Percentiles rank a stretch among this genome's conserved stretches.
These are phyloP conservation scores for Coranthus polyacanthus DNA, from an alignment of 2,797 vertebrate genomes.

Conservation along the genomic window DNA sequence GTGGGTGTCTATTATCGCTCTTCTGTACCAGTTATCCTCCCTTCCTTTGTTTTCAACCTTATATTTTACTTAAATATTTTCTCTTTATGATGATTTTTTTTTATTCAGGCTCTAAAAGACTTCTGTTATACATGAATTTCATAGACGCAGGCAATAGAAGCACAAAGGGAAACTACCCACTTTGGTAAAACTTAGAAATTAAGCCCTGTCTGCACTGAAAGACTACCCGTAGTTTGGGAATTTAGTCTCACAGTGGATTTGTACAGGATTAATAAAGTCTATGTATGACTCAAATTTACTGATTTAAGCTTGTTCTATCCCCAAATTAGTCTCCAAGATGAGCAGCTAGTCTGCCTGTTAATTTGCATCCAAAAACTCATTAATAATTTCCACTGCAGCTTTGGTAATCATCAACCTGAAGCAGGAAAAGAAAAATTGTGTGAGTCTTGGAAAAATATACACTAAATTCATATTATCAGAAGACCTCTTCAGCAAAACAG, in stretches of 20 bases:
- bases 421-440: too few species aligned
- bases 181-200: not conserved
- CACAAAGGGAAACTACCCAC: not conserved
- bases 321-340: not conserved
- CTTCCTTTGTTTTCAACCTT: not conserved
- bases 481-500: not conserved
- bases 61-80: not conserved
- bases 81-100: not conserved
- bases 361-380: not conserved
- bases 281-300: not conserved
- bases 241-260: not conserved
- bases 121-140: not conserved
- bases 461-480: not conserved
- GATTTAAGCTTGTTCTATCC: too few species aligned
- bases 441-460: not conserved
- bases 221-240: conserved; percentile 8
- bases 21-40: not conserved
- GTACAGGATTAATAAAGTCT: not conserved
- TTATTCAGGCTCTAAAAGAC: not conserved
- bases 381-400: conserved; percentile 9
- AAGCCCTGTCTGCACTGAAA: not conserved
- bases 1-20: not conserved
- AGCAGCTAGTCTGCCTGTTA: not conserved
- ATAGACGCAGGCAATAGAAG: not conserved
- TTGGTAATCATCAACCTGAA: too few species aligned